These are phyloP conservation scores for Mormoops blainvillei DNA, from an alignment of 2,113 vertebrate species.

Conservation along the genomic window DNA sequence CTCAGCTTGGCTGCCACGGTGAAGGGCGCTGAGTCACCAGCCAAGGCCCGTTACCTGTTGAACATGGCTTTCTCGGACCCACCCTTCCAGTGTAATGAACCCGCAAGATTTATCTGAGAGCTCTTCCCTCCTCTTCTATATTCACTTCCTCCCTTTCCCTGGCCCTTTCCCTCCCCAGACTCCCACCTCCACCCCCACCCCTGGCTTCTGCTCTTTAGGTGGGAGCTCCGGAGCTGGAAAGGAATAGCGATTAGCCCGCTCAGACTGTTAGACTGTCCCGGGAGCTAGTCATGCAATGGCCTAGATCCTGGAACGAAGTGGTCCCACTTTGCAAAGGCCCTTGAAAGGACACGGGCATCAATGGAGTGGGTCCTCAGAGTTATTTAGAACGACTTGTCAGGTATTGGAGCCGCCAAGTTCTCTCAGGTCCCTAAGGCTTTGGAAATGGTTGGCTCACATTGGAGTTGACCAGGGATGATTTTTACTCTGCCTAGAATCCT, in stretches of 20 bases:
- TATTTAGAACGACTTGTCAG: not conserved
- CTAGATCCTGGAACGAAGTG: not conserved
- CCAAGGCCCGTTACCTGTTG: constrained; percentile 62
- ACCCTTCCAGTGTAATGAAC: constrained; percentile 45
- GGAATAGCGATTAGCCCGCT: not conserved
- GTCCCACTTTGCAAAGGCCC: not conserved
- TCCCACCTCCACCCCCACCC: not conserved
- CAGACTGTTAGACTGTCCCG: not conserved
- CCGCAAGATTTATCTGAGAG: not conserved
- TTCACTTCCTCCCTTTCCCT: not conserved
- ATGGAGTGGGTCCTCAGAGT: not conserved
- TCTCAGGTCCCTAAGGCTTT: not conserved
- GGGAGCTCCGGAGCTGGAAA: not conserved
- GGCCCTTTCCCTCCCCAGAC: not conserved
- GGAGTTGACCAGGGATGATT: not conserved
- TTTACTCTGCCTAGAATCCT: not conserved
- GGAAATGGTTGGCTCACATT: not conserved
- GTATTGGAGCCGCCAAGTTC: not conserved
- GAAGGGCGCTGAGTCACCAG: constrained; percentile 55
- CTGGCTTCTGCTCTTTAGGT: not conserved
- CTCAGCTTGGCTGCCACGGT: not conserved
- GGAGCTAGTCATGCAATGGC: not conserved
- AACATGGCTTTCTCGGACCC: constrained; percentile 16
- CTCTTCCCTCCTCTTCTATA: not conserved
- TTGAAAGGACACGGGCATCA: not conserved